phyloP scores from a whole-genome alignment of 2,888 invertebrate species.

The Drosophila helvetica region DNA sequence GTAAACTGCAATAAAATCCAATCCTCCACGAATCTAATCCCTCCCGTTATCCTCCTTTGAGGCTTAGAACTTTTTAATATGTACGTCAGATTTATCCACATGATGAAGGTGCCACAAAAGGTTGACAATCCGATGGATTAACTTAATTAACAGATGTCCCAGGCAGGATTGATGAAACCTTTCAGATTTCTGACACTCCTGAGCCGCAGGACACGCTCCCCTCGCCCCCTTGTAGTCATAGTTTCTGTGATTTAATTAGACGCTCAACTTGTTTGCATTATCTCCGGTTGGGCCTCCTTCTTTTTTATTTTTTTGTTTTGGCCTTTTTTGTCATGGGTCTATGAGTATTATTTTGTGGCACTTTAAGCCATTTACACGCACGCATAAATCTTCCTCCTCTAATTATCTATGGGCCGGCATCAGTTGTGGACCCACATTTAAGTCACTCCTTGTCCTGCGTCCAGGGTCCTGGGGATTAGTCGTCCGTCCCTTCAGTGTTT shows the following conservation, averaged over 20 bases:
- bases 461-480: slow-evolving; percentile 51
- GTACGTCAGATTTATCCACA: slow-evolving; percentile 48
- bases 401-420: slow-evolving; percentile 74
- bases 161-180: slow-evolving; percentile 67
- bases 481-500: slow-evolving; percentile 63
- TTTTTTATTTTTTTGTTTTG: not conserved
- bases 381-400: slow-evolving; percentile 73
- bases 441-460: slow-evolving; percentile 40
- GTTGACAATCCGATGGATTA: slow-evolving; percentile 49
- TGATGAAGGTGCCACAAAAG: slow-evolving; percentile 62
- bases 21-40: too few species aligned
- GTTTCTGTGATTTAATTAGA: slow-evolving; percentile 66
- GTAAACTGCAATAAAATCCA: slow-evolving; percentile 32
- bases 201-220: not conserved
- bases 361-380: slow-evolving; percentile 75
- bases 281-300: slow-evolving; percentile 46
- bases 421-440: slow-evolving; percentile 67
- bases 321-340: slow-evolving; percentile 18
- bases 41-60: slow-evolving; percentile 7
- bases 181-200: slow-evolving; percentile 61
- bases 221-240: slow-evolving; percentile 1
- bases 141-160: slow-evolving; percentile 66
- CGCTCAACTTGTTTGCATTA: slow-evolving; percentile 71
- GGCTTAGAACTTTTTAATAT: slow-evolving; percentile 33
- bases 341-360: slow-evolving; percentile 60